These are phyloP conservation scores for Pavo muticus DNA, from an alignment of 2,113 vertebrate species.

Conservation along the genomic window DNA sequence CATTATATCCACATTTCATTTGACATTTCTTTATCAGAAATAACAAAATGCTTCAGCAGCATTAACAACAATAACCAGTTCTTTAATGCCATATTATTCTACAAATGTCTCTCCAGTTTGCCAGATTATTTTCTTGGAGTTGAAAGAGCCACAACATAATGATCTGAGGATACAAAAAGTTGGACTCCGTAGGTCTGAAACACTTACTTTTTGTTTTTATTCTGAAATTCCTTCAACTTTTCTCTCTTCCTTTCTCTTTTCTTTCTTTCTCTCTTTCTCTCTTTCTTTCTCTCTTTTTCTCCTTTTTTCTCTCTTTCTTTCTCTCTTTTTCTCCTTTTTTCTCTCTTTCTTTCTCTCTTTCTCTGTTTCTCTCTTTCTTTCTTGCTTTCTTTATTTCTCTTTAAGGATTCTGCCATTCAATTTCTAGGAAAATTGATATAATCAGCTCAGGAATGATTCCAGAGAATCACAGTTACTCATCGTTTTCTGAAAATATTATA, in stretches of 20 bases:
- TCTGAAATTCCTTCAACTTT: not conserved
- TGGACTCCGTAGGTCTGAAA: not conserved
- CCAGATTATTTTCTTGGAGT: not conserved
- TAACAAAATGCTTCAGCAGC: not conserved
- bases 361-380: too few relatives aligned
- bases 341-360: too few relatives aligned
- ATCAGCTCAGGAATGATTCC: not conserved
- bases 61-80: not conserved
- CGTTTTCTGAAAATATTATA: constrained; percentile 1
- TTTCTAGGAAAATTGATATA: not conserved
- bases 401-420: not conserved
- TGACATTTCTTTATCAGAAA: not conserved
- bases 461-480: not conserved
- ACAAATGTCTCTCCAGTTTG: not conserved
- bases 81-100: not conserved
- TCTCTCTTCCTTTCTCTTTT: too few relatives aligned
- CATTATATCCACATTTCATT: not conserved
- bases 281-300: too few relatives aligned
- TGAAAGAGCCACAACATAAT: not conserved
- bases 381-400: too few relatives aligned
- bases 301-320: too few relatives aligned
- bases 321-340: too few relatives aligned
- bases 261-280: too few relatives aligned
- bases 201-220: not conserved
- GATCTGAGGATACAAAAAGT: not conserved